phyloP scores from a whole-genome alignment of 1,140 invertebrate species.

The Nasonia giraulti region DNA sequence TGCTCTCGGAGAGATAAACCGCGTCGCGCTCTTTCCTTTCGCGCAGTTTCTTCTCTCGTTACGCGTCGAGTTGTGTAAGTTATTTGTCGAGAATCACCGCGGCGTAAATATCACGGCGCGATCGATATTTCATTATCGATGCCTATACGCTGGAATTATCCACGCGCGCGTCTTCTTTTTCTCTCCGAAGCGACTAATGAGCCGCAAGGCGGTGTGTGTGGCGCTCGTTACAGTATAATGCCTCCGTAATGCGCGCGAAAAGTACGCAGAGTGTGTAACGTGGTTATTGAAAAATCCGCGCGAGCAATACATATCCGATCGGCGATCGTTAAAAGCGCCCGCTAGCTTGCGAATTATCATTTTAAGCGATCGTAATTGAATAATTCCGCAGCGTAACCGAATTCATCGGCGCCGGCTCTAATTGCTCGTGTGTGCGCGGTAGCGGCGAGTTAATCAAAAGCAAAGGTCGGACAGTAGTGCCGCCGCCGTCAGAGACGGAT shows the following conservation, averaged over 20 bases:
- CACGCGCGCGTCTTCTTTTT: conserved; percentile 19
- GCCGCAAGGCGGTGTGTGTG: neutral
- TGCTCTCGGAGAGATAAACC: conserved; percentile 38
- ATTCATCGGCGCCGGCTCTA: conserved; percentile 24
- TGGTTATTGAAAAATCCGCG: neutral
- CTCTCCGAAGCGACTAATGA: conserved; percentile 5
- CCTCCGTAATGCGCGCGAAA: neutral
- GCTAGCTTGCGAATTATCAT: conserved; percentile 18
- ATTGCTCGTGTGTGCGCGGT: conserved; percentile 7
- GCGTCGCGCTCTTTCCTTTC: conserved; percentile 52
- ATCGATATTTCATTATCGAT: conserved; percentile 51
- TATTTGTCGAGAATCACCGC: conserved; percentile 57
- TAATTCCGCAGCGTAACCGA: conserved; percentile 20
- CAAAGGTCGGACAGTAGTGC: conserved; percentile 15
- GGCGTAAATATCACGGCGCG: conserved; percentile 29
- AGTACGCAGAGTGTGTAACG: neutral
- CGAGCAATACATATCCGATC: too few relatives aligned
- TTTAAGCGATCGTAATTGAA: conserved; percentile 35
- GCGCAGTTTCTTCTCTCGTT: conserved; percentile 52
- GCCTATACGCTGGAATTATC: neutral
- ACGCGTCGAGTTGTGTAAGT: conserved; percentile 57
- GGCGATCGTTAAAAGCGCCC: neutral
- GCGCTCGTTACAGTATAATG: neutral
- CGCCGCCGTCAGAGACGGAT: too few relatives aligned
- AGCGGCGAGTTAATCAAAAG: conserved; percentile 43